phyloP scores from a whole-genome alignment of 2,888 invertebrate species.

The Nebria salina region DNA sequence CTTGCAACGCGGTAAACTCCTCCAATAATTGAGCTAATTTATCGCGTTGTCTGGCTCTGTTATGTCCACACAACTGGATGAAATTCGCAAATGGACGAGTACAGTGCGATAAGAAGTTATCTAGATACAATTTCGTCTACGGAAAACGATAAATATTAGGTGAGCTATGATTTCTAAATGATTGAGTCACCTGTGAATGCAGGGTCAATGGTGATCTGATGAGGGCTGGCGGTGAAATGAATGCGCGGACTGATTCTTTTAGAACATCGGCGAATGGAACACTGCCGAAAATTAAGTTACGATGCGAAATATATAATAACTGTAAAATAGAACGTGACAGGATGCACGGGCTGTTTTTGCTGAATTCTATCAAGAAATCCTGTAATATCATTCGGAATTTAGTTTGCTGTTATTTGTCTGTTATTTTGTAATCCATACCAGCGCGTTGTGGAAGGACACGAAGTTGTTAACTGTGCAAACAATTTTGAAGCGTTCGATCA shows the following conservation, averaged over 20 bases:
- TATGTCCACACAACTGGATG: slow-evolving; percentile 91
- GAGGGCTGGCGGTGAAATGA: slow-evolving; percentile 91
- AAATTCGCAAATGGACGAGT: slow-evolving; percentile 87
- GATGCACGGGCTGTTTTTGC: slow-evolving; percentile 87
- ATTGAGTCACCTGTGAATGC: slow-evolving; percentile 69
- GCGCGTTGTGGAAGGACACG: slow-evolving; percentile 80
- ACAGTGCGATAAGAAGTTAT: slow-evolving; percentile 88
- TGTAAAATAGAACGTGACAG: slow-evolving; percentile 91
- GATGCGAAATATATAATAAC: slow-evolving; percentile 74
- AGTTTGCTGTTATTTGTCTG: background rate
- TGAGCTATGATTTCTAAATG: background rate
- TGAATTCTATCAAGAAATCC: slow-evolving; percentile 96
- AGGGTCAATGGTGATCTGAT: slow-evolving; percentile 75
- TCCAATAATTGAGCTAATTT: slow-evolving; percentile 89
- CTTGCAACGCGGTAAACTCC: slow-evolving; percentile 91
- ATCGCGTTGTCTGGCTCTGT: slow-evolving; percentile 94
- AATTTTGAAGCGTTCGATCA: slow-evolving; percentile 81
- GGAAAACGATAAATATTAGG: slow-evolving; percentile 42
- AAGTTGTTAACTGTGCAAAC: slow-evolving; percentile 84
- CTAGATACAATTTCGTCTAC: slow-evolving; percentile 85
- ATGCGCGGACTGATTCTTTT: slow-evolving; percentile 84
- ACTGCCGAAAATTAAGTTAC: slow-evolving; percentile 66
- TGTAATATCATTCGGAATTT: slow-evolving; percentile 57
- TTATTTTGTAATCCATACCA: slow-evolving; percentile 67
- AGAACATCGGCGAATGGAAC: slow-evolving; percentile 80